These are phyloP conservation scores for Nomada goodeniana DNA, from an alignment of 2,888 invertebrate genomes.

Conservation along the genomic window DNA sequence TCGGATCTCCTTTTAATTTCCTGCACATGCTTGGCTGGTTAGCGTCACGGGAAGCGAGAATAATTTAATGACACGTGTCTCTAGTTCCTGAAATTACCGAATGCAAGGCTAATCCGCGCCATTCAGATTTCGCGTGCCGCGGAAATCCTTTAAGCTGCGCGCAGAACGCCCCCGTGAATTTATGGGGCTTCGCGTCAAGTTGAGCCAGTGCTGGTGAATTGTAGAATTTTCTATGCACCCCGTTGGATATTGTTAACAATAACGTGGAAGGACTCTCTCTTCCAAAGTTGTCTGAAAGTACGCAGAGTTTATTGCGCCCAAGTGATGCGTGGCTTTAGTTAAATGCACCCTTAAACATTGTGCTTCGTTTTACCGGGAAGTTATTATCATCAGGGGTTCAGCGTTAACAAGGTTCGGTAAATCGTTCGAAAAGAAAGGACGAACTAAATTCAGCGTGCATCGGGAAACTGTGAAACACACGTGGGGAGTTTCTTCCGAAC, in stretches of 20 bases:
- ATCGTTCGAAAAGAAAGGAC: neutral
- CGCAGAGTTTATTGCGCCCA: neutral
- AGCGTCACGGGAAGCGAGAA: neutral
- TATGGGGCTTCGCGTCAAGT: neutral
- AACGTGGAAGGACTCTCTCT: neutral
- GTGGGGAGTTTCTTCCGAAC: constrained; percentile 8
- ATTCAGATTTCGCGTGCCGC: neutral
- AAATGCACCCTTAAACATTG: neutral
- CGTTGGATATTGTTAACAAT: neutral
- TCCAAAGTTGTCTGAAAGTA: neutral
- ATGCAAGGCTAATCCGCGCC: neutral
- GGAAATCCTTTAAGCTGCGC: constrained; percentile 65
- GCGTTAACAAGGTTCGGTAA: constrained; percentile 1
- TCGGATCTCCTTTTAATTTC: constrained; percentile 14
- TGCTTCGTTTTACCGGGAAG: neutral
- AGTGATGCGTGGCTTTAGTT: neutral
- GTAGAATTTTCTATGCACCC: neutral
- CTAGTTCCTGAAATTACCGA: neutral
- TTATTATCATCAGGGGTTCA: neutral
- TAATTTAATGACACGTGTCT: constrained; percentile 9
- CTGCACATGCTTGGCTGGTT: neutral
- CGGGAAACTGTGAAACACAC: neutral
- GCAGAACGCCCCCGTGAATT: constrained; percentile 11
- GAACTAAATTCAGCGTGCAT: constrained; percentile 10
- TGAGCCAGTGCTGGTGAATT: no score